phyloP scores from a whole-genome alignment of 2,113 vertebrate genomes.

The Sialia sialis region DNA sequence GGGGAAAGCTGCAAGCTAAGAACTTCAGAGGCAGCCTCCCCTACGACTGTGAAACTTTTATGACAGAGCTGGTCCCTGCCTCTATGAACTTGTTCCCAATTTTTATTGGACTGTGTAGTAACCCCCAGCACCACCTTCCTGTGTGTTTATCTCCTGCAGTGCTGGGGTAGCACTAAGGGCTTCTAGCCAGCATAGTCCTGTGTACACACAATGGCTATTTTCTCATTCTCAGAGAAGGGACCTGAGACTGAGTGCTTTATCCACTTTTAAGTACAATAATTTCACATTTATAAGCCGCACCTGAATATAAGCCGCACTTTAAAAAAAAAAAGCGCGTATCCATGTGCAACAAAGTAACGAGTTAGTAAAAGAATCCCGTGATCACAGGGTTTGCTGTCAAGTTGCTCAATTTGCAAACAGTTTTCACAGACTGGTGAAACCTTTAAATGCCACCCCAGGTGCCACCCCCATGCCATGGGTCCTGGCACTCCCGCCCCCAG shows the following conservation, averaged over 20 bases:
- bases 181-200: background rate
- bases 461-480: too few species aligned
- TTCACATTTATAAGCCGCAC: too few species aligned
- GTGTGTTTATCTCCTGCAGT: background rate
- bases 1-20: background rate
- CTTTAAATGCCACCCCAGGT: too few species aligned
- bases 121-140: background rate
- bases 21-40: background rate
- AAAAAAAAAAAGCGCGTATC: too few species aligned
- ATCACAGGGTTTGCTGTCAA: too few species aligned
- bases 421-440: too few species aligned
- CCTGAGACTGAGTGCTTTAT: background rate
- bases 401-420: too few species aligned
- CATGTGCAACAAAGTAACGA: too few species aligned
- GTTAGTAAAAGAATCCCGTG: too few species aligned
- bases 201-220: accelerated
- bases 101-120: accelerated
- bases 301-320: too few species aligned
- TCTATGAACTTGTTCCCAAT: background rate
- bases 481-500: too few species aligned
- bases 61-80: background rate
- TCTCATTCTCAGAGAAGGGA: background rate
- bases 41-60: background rate
- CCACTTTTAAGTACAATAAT: background rate
- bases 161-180: background rate